phyloP scores from a whole-genome alignment of 2,888 invertebrate genomes.

The Heliconius cydno region DNA sequence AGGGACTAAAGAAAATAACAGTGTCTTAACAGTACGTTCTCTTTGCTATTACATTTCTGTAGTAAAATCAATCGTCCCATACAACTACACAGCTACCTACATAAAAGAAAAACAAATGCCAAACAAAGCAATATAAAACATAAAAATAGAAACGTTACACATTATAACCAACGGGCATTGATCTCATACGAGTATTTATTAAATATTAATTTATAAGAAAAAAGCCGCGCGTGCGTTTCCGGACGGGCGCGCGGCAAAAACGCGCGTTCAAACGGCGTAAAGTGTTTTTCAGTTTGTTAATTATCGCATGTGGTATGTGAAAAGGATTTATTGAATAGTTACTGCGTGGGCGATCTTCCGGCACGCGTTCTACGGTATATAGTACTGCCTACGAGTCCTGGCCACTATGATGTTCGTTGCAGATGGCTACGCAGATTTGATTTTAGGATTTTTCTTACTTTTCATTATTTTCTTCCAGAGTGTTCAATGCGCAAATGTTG shows the following conservation, averaged over 20 bases:
- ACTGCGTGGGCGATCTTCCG: conserved; percentile 47
- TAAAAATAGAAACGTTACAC: conserved; percentile 37
- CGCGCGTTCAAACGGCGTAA: conserved; percentile 54
- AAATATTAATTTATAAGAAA: conserved; percentile 54
- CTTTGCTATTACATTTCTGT: too few relatives aligned
- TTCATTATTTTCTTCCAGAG: neutral
- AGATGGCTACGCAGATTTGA: too few relatives aligned
- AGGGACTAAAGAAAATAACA: too few relatives aligned
- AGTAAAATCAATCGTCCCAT: neutral
- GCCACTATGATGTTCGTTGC: too few relatives aligned
- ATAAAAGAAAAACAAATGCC: conserved; percentile 15
- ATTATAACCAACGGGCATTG: conserved; percentile 47
- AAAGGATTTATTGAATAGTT: conserved; percentile 49
- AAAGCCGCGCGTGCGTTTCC: conserved; percentile 61
- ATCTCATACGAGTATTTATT: conserved; percentile 46
- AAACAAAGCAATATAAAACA: neutral
- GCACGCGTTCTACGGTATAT: conserved; percentile 27
- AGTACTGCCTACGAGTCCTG: neutral
- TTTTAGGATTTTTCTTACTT: neutral
- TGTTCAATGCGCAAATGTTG: neutral
- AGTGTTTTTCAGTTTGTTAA: conserved; percentile 58
- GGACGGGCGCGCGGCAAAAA: conserved; percentile 54
- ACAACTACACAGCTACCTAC: neutral
- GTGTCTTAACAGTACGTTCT: too few relatives aligned
- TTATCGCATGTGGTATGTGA: conserved; percentile 50